phyloP scores from a whole-genome alignment of 2,888 invertebrate genomes.

The Watsonalla cultraria region DNA sequence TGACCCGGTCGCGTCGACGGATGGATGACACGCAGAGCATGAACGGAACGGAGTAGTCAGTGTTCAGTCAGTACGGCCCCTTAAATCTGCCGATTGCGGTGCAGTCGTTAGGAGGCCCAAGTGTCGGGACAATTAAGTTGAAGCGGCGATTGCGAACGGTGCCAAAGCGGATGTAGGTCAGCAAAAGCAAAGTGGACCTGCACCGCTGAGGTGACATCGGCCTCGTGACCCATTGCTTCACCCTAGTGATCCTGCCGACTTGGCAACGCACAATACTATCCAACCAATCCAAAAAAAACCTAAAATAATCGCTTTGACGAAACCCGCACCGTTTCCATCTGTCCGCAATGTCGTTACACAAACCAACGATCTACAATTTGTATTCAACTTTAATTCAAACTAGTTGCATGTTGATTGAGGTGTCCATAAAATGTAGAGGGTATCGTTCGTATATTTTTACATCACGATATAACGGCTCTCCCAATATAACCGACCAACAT shows the following conservation, averaged over 20 bases:
- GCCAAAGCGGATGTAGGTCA: slow-evolving; percentile 79
- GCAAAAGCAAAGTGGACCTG: slow-evolving; percentile 66
- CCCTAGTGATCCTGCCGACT: slow-evolving; percentile 45
- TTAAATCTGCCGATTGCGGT: slow-evolving; percentile 74
- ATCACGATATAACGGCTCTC: slow-evolving; percentile 21
- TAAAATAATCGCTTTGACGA: slow-evolving; percentile 25
- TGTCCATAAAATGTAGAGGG: background rate
- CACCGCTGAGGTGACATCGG: slow-evolving; percentile 56
- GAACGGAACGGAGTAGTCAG: slow-evolving; percentile 45
- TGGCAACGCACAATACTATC: slow-evolving; percentile 43
- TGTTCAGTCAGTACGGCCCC: slow-evolving; percentile 49
- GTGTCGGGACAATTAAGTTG: slow-evolving; percentile 78
- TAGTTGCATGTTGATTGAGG: background rate
- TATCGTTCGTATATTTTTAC: slow-evolving; percentile 13
- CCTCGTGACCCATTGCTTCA: slow-evolving; percentile 44
- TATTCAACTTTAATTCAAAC: background rate
- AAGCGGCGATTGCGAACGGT: slow-evolving; percentile 76
- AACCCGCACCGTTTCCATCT: background rate
- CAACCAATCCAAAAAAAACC: slow-evolving; percentile 25
- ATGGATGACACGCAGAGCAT: slow-evolving; percentile 44
- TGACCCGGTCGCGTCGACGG: slow-evolving; percentile 41
- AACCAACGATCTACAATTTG: background rate
- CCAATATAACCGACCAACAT: slow-evolving; percentile 36
- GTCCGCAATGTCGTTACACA: background rate
- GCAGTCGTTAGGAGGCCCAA: slow-evolving; percentile 74